These are phyloP conservation scores for Orchesella flavescens DNA, from an alignment of 2,888 invertebrate genomes.

Conservation along the genomic window DNA sequence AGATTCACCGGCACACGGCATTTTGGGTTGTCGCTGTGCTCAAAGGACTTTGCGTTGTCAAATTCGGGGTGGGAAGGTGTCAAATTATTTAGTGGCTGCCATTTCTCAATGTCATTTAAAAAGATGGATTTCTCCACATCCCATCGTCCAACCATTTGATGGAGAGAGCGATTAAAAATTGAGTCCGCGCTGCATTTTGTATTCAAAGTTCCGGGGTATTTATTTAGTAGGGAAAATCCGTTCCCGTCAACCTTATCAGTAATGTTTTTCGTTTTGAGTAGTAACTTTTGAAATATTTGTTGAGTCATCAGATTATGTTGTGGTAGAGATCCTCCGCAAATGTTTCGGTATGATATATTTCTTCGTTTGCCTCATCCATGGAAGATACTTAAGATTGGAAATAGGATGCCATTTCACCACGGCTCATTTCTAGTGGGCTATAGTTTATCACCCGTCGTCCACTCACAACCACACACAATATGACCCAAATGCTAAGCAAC, in stretches of 20 bases:
- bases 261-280: constrained; percentile 10
- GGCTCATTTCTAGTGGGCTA: too few relatives aligned
- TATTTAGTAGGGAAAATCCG: neutral
- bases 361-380: neutral
- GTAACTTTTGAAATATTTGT: neutral
- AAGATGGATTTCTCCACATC: constrained; percentile 11
- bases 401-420: too few relatives aligned
- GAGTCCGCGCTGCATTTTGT: neutral
- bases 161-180: constrained; percentile 5
- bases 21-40: neutral
- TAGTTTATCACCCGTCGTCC: too few relatives aligned
- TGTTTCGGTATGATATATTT: neutral
- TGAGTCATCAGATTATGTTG: constrained; percentile 1
- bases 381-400: neutral
- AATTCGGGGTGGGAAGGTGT: neutral
- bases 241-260: neutral
- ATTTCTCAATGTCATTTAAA: neutral
- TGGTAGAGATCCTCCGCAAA: constrained; percentile 12
- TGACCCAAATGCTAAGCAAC: too few relatives aligned
- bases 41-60: neutral
- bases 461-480: too few relatives aligned
- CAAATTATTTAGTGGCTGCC: neutral
- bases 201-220: neutral
- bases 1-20: constrained; percentile 25
- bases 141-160: neutral